Evolutionary conservation across 2,888 invertebrate species (phyloP), one percentile per base, ranked within the genome.

Genomic region (Ichneumoninae sp.): DNA sequence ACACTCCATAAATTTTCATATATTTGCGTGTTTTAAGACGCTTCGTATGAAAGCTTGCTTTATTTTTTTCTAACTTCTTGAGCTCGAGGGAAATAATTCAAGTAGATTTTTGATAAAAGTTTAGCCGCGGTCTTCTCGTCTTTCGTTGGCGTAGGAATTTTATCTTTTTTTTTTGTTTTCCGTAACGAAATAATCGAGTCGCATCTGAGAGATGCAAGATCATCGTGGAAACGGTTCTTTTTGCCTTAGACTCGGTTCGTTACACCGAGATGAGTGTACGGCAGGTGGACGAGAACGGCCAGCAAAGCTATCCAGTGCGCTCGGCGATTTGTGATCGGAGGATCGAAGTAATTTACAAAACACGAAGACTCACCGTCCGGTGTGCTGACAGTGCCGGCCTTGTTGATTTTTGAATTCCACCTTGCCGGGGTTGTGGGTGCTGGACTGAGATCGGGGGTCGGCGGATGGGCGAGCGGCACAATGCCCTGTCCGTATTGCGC

Each of bases 321-420:
- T 22, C 57, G 3, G 22, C 22, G 10, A 26, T 22, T 57, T 57
- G 57, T 5, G 1, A 26, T 57, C 26, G 22, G 10, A 13, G 3
- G 13, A 13, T 57, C 22, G 22, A 22, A 6, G 6, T 19, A 19
- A 57, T 71, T 73, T 40, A 44, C 2, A 70, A 81, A 63, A 77
- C 10, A 70, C 26, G 50, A 22, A 44, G 54, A 92, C 95, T 95
- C 92, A 97, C 97, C 97, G 93, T 98, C 97, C 91, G 97, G 96
- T 92, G 98, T 98, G 91, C 97, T 96, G 88, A 97, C 97, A 90
- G 97, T 96, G 88, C 96, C 96, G 90, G 97, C 96, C 94, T 97
- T 95, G 89, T 95, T 95, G 85, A 95, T 94, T 87, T 95, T 95
- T 73, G 95, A 94, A 91, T 95, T 95, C 95, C 95, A 95, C 90